Percentiles rank a stretch among this genome's conserved stretches.
These are phyloP conservation scores for Hydrophis major DNA, from an alignment of 2,797 vertebrate species.

Conservation along the genomic window DNA sequence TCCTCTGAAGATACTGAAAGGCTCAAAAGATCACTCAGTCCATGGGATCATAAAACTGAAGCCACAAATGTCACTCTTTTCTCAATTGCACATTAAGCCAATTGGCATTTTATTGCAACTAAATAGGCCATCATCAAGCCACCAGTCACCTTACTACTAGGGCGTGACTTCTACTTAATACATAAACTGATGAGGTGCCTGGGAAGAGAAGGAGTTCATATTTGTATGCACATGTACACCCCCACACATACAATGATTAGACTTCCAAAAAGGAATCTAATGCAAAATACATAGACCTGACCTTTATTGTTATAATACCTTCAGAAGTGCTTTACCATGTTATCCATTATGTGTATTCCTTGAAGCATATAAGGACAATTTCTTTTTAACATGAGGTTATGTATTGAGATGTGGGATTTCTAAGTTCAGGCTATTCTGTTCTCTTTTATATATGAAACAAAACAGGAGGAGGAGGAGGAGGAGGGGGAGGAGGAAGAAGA, in stretches of 20 bases:
- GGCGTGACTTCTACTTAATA: conserved; percentile 49
- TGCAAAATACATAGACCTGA: conserved; percentile 8
- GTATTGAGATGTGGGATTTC: conserved; percentile 24
- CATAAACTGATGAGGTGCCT: conserved; percentile 25
- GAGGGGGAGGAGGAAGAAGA: no score
- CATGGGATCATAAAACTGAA: conserved; percentile 59
- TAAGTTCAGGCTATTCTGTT: conserved; percentile 41
- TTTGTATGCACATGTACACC: not conserved
- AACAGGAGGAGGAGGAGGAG: no score
- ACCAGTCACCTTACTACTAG: conserved; percentile 44
- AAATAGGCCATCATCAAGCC: conserved; percentile 62
- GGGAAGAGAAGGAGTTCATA: conserved; percentile 26
- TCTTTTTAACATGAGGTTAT: conserved; percentile 39
- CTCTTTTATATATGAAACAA: conserved; percentile 7
- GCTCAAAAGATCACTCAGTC: conserved; percentile 61
- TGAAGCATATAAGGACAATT: conserved; percentile 55
- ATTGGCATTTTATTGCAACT: conserved; percentile 62
- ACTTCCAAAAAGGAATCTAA: not conserved
- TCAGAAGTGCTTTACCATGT: conserved; percentile 77
- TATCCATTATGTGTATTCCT: conserved; percentile 73
- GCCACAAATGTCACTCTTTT: conserved; percentile 67
- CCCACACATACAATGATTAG: not conserved
- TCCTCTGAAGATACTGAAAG: conserved; percentile 49
- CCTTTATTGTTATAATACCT: conserved; percentile 66
- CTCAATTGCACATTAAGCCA: conserved; percentile 63